phyloP scores from a whole-genome alignment of 2,113 vertebrate genomes.

The Psophia crepitans region DNA sequence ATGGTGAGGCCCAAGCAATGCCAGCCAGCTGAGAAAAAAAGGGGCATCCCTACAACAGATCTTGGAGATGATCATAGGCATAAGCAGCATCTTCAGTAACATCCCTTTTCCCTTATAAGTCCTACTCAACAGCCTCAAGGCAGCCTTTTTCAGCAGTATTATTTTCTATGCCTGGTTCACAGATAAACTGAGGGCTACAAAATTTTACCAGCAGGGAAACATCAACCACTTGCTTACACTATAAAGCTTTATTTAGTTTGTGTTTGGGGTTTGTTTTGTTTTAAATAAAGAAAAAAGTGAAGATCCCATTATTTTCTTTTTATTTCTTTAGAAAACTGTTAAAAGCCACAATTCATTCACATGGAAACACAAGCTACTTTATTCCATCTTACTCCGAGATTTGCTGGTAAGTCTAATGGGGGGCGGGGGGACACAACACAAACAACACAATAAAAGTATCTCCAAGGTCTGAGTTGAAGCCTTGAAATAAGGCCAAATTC shows the following conservation, averaged over 20 bases:
- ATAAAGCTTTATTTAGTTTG: not conserved
- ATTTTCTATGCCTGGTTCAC: not conserved
- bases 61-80: not conserved
- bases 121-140: not conserved
- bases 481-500: not conserved
- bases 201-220: not conserved
- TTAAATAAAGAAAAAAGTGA: not conserved
- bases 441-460: not conserved
- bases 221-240: not conserved
- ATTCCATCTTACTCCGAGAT: not conserved
- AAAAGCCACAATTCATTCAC: not conserved
- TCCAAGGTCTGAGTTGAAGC: not conserved
- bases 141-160: not conserved
- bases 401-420: not conserved
- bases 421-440: too few species aligned
- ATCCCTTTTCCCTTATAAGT: not conserved
- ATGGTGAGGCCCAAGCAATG: not conserved
- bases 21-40: not conserved
- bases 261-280: not conserved
- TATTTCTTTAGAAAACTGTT: not conserved
- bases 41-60: not conserved
- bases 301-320: not conserved
- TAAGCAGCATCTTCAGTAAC: not conserved
- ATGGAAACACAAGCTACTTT: not conserved
- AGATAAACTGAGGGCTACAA: not conserved